Base-by-base conservation (phyloP, 2,888 invertebrate species). In the Rhimphoctona megacephalus region DNA sequence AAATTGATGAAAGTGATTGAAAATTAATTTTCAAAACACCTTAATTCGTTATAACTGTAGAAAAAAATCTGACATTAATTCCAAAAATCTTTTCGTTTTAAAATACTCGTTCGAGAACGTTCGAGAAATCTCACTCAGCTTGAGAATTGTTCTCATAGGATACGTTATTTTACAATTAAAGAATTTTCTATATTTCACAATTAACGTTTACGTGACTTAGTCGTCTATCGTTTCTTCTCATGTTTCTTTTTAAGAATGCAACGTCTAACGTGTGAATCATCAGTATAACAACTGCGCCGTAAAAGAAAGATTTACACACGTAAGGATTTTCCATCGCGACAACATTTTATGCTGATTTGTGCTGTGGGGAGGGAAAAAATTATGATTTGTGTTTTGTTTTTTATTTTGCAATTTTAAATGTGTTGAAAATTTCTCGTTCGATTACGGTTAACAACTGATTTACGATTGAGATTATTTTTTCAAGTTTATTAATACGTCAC, bases 281-380 rank as follows among this genome's bases (percentile, higher is more conserved):
- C 43, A 30, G 17, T 5, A 19, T 14, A 33, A 66, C 19, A 79
- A 79, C 57, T 57, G 69, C 79, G 79, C 57, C 69, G 79, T n/a
- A 57, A 46, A 33, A 25, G 30, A 5, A 67, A 54, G 0, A 17
- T 46, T 2, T 43, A 9, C 46, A n/a, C 49, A 43, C 2, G 39
- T 39, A 8, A 39, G 8, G 43, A 14, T 43, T 43, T 43, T 43
- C 43, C 3, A 43, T 43, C 43, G 14, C 11, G 14, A 43, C 14
- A 57, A 57, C 7, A 25, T 11, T 57, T 25, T 2, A 57, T 57
- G 11, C 2, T 22, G 11, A 25, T 49, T 46, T 43, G 3, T 43
- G 14, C 25, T 25, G 36, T 36, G 7, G 43, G 17, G 1, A 74
- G 17, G 2, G 22, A 43, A 43, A 39, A 39, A 69, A 43, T 22